Percentiles rank a stretch among this genome's conserved stretches.
Conservation (phyloP, 2,113 vertebrate genomes). For the Lophius piscatorius region DNA sequence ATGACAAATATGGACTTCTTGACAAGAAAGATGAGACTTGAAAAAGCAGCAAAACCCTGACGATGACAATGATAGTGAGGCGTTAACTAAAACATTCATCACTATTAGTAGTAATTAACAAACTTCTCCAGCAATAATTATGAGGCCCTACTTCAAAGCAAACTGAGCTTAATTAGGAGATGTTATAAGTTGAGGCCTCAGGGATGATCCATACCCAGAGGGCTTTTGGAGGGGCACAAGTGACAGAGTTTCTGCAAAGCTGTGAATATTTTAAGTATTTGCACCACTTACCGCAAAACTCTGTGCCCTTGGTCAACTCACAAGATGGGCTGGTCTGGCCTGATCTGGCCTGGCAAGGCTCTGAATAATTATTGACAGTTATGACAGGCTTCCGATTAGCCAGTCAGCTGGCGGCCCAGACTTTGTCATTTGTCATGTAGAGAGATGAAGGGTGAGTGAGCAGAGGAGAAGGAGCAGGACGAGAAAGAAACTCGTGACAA, state of each 20-base stretch:
- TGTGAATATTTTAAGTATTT: slow-evolving; percentile 63
- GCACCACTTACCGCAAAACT: slow-evolving; percentile 37
- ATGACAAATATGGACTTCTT: not conserved
- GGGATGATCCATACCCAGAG: slow-evolving; percentile 83
- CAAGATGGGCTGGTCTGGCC: slow-evolving; percentile 62
- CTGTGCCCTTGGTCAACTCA: slow-evolving; percentile 67
- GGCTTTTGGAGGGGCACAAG: slow-evolving; percentile 56
- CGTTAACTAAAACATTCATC: slow-evolving; percentile 73
- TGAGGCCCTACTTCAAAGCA: slow-evolving; percentile 71
- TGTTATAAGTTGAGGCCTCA: slow-evolving; percentile 80
- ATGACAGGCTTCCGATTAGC: slow-evolving; percentile 98
- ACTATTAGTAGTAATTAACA: slow-evolving; percentile 79
- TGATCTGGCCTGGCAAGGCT: slow-evolving; percentile 41
- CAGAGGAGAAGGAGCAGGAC: slow-evolving; percentile 29
- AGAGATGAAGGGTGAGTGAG: slow-evolving; percentile 88
- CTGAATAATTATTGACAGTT: slow-evolving; percentile 93
- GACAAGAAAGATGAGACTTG: slow-evolving; percentile 10
- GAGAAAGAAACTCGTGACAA: slow-evolving; percentile 16
- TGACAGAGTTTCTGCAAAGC: slow-evolving; percentile 76
- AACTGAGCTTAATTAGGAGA: slow-evolving; percentile 79
- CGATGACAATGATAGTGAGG: slow-evolving; percentile 53
- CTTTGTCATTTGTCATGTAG: slow-evolving; percentile 95
- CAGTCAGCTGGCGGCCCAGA: slow-evolving; percentile 93
- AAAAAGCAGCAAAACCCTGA: slow-evolving; percentile 6
- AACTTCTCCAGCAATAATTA: slow-evolving; percentile 76